A percentile compares a stretch with the other conserved stretches of the same genome.
These are phyloP conservation scores for Ptychobarbus kaznakovi DNA, from an alignment of 2,797 vertebrate species.

Conservation along the genomic window DNA sequence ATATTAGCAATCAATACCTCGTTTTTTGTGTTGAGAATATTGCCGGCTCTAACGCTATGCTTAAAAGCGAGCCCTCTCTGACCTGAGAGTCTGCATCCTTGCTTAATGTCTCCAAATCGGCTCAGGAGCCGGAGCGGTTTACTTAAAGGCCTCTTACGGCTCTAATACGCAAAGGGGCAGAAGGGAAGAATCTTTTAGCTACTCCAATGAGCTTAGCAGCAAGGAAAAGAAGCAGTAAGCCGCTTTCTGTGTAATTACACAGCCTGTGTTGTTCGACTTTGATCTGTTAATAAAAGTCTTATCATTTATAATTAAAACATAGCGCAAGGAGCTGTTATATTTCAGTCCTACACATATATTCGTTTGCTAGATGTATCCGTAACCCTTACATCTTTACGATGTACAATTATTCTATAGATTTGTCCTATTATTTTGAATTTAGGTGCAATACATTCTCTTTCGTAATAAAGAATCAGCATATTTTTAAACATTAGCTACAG, in stretches of 20 bases:
- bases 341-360: not conserved
- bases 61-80: conserved; percentile 28
- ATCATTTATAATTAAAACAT: conserved; percentile 48
- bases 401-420: not conserved
- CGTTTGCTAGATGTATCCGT: not conserved
- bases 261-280: conserved; percentile 70
- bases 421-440: not conserved
- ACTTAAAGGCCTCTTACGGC: conserved; percentile 77
- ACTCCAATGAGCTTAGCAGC: conserved; percentile 77
- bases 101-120: conserved; percentile 73
- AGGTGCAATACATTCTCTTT: conserved; percentile 1
- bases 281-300: conserved; percentile 76
- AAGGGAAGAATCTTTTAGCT: conserved; percentile 73
- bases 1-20: not conserved
- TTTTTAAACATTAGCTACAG: not conserved
- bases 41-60: not conserved
- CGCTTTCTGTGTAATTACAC: conserved; percentile 84
- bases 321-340: conserved; percentile 16
- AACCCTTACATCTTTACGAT: not conserved
- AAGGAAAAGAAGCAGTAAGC: conserved; percentile 76
- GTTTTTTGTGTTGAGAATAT: not conserved
- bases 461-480: conserved; percentile 21
- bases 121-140: conserved; percentile 73
- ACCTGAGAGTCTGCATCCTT: conserved; percentile 38
- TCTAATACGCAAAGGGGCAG: conserved; percentile 74